These are phyloP conservation scores for Heliothis subflexa DNA, from an alignment of 1,140 invertebrate genomes.

Conservation along the genomic window DNA sequence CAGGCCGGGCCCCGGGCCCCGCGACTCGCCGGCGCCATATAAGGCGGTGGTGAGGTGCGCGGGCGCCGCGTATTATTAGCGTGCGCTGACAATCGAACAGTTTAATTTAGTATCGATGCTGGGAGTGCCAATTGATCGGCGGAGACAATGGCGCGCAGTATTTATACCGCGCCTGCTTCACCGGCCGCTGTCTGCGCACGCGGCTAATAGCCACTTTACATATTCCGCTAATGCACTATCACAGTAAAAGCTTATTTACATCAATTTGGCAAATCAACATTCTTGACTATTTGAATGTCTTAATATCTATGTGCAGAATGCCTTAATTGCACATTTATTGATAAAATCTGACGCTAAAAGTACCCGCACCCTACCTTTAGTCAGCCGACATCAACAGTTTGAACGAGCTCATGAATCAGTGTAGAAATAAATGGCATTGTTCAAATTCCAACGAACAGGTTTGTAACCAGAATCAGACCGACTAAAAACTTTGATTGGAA, in stretches of 20 bases:
- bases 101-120: constrained; percentile 44
- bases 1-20: not conserved
- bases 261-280: not conserved
- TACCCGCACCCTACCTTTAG: too few relatives aligned
- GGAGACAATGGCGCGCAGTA: constrained; percentile 4
- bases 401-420: too few relatives aligned
- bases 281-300: not conserved
- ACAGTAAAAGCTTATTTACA: not conserved
- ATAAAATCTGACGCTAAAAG: too few relatives aligned
- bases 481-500: too few relatives aligned
- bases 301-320: not conserved
- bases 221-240: not conserved
- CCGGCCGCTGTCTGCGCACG: too few relatives aligned
- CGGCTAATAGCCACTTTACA: too few relatives aligned
- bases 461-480: too few relatives aligned
- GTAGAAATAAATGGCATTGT: too few relatives aligned
- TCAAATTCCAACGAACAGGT: too few relatives aligned
- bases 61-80: constrained; percentile 10
- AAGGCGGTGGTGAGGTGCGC: constrained; percentile 14
- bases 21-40: constrained; percentile 2
- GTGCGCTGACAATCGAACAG: constrained; percentile 41
- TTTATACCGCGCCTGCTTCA: not conserved
- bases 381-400: too few relatives aligned
- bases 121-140: constrained; percentile 13
- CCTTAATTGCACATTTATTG: not conserved